Percentiles rank a stretch among this genome's conserved stretches.
Conservation (phyloP, 1,140 invertebrate species). For the Himalopsyche phryganea region DNA sequence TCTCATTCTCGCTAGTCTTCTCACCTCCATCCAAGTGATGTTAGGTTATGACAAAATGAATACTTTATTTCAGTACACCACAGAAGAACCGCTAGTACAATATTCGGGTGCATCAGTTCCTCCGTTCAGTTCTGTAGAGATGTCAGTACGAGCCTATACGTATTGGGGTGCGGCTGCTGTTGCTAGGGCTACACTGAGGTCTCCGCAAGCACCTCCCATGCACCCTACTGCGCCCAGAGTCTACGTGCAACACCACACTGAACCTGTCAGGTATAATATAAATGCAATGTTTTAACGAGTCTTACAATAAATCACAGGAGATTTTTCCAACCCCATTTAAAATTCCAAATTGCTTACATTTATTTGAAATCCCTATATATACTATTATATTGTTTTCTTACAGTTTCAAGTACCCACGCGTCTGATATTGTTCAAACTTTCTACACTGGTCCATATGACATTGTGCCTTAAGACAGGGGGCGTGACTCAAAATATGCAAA, state of each 20-base stretch:
- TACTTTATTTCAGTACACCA: slow-evolving; percentile 42
- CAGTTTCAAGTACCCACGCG: too few relatives aligned
- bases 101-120: slow-evolving; percentile 50
- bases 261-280: slow-evolving; percentile 33
- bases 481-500: too few relatives aligned
- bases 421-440: too few relatives aligned
- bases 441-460: too few relatives aligned
- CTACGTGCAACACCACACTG: slow-evolving; percentile 57
- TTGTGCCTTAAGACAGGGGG: too few relatives aligned
- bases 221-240: slow-evolving; percentile 66
- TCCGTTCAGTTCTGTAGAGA: slow-evolving; percentile 65
- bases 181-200: slow-evolving; percentile 56
- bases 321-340: too few relatives aligned
- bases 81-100: slow-evolving; percentile 46
- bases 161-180: slow-evolving; percentile 74
- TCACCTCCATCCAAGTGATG: not conserved
- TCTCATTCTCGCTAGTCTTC: too few relatives aligned
- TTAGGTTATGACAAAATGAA: not conserved
- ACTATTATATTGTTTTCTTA: too few relatives aligned
- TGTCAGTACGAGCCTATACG: slow-evolving; percentile 75
- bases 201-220: slow-evolving; percentile 69
- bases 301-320: too few relatives aligned
- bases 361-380: too few relatives aligned
- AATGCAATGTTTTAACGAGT: too few relatives aligned
- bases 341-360: too few relatives aligned